Conservation (phyloP, 1,140 invertebrate genomes). For the Drosophila varians region DNA sequence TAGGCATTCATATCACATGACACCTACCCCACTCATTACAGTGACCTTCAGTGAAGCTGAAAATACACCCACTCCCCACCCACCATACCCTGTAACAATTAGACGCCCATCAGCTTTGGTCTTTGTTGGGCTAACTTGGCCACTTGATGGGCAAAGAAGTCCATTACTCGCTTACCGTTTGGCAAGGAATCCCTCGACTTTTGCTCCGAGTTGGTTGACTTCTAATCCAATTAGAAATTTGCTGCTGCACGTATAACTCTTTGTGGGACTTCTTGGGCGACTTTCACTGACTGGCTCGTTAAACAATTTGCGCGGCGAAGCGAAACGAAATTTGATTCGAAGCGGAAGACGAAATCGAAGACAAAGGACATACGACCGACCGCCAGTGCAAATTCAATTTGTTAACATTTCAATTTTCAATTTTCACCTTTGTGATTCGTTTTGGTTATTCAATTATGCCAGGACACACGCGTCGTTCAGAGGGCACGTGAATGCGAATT, state of each 20-base stretch:
- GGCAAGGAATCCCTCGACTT: not conserved
- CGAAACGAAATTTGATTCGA: slow-evolving; percentile 44
- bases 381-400: slow-evolving; percentile 73
- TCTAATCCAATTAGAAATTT: slow-evolving; percentile 77
- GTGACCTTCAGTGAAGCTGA: slow-evolving; percentile 15
- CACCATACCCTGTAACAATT: slow-evolving; percentile 22
- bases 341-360: slow-evolving; percentile 19
- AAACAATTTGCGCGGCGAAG: slow-evolving; percentile 51
- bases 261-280: slow-evolving; percentile 35
- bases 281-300: slow-evolving; percentile 69
- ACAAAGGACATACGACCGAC: slow-evolving; percentile 12
- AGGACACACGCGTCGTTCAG: slow-evolving; percentile 22
- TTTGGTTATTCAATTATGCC: slow-evolving; percentile 77
- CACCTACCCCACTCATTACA: slow-evolving; percentile 57
- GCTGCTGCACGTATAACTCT: slow-evolving; percentile 58
- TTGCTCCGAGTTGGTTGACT: slow-evolving; percentile 60
- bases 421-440: slow-evolving; percentile 82
- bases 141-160: slow-evolving; percentile 51
- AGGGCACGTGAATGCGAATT: slow-evolving; percentile 21
- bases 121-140: slow-evolving; percentile 20
- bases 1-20: slow-evolving; percentile 72
- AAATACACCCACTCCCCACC: not conserved
- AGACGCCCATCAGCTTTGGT: slow-evolving; percentile 38
- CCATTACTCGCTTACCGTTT: slow-evolving; percentile 50
- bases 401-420: slow-evolving; percentile 80